Conservation (phyloP, 1,140 invertebrate genomes). For the Yoshiicerus persimilis region DNA sequence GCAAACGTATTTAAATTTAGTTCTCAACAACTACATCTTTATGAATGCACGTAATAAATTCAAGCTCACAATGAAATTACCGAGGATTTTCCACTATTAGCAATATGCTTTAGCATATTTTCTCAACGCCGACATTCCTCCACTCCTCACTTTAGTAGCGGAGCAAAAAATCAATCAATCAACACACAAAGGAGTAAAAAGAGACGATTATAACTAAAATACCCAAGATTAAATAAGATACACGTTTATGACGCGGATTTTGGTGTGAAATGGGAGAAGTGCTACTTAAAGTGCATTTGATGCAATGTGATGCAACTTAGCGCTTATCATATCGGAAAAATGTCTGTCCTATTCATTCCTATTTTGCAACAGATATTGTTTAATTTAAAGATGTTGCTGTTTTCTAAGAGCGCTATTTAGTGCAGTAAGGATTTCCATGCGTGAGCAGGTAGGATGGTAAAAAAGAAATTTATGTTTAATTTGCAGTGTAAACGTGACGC, state of each 20-base stretch:
- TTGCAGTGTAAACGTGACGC: background rate
- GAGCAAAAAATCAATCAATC: background rate
- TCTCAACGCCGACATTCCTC: background rate
- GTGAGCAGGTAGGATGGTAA: background rate
- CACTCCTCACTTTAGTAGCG: background rate
- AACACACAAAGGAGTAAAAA: background rate
- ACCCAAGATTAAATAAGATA: too few species aligned
- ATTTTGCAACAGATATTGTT: background rate
- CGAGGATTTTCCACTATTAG: background rate
- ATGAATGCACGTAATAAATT: background rate
- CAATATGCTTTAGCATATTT: background rate
- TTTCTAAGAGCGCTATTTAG: background rate
- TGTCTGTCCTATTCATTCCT: background rate
- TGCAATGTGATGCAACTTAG: background rate
- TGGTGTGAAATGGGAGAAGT: too few species aligned
- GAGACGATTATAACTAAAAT: too few species aligned
- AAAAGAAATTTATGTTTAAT: background rate
- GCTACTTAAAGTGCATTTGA: too few species aligned
- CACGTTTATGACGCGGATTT: too few species aligned
- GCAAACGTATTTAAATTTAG: background rate
- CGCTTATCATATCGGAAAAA: background rate
- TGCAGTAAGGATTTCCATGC: background rate
- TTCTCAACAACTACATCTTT: background rate
- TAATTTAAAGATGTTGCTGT: background rate
- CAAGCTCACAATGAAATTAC: background rate